Conservation (phyloP, 2,888 invertebrate species). For the Neoascia interrupta region DNA sequence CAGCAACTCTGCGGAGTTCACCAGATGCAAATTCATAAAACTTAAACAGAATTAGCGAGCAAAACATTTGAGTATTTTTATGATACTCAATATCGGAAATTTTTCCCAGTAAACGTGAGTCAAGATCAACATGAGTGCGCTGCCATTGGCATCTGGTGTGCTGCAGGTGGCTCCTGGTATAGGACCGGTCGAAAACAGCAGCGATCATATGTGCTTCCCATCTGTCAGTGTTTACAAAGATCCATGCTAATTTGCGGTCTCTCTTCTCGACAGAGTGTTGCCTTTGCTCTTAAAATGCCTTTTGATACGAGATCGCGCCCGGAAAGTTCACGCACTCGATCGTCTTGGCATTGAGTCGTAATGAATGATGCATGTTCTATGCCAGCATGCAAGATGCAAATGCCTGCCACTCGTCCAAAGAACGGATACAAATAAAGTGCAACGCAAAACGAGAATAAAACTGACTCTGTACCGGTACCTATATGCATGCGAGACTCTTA, state of each 20-base stretch:
- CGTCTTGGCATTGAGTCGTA: slow-evolving; percentile 52
- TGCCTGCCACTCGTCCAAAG: slow-evolving; percentile 6
- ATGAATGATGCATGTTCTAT: slow-evolving; percentile 40
- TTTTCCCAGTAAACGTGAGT: too few species aligned
- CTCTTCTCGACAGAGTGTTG: slow-evolving; percentile 42
- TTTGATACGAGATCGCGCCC: slow-evolving; percentile 32
- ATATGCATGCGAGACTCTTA: too few species aligned
- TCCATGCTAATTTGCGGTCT: slow-evolving; percentile 63
- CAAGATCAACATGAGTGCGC: too few species aligned
- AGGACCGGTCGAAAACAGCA: too few species aligned
- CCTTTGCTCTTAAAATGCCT: slow-evolving; percentile 42
- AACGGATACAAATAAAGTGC: background rate
- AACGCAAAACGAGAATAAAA: slow-evolving; percentile 23
- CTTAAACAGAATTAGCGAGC: too few species aligned
- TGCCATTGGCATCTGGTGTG: too few species aligned
- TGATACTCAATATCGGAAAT: too few species aligned
- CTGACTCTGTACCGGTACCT: slow-evolving; percentile 32
- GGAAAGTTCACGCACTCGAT: slow-evolving; percentile 64
- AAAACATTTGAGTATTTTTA: too few species aligned
- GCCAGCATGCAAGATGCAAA: background rate
- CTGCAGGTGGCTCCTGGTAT: too few species aligned
- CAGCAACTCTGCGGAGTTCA: too few species aligned
- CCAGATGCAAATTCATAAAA: too few species aligned
- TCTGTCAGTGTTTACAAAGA: slow-evolving; percentile 62
- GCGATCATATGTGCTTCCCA: too few species aligned